Evolutionary conservation across 2,113 vertebrate genomes (phyloP), one percentile per base, ranked within the genome.

Genomic region (Brachypteracias leptosomus): DNA sequence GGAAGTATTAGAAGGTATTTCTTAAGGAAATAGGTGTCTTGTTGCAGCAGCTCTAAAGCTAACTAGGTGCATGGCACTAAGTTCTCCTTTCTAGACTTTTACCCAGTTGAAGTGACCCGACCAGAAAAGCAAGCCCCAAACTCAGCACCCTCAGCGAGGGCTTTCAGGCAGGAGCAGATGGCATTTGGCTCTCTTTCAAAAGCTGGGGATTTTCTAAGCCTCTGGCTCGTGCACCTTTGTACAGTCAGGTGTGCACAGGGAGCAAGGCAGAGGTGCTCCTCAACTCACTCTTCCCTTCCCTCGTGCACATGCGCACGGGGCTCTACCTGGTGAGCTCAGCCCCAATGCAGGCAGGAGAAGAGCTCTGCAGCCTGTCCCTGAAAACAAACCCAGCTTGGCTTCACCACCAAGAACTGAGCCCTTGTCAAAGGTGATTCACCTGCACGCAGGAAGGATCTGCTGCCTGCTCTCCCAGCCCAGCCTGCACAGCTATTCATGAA

Each of bases 401-500:
- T 7, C 70, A 13, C 58, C 12, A 36, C 21, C 9, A 61, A 42
- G 73, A 67, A 17, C 12, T 38, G 5, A 28, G 26, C 28, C 38
- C 61, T 13, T 46, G 14, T 6, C 11, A 29, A 38, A 83, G 79
- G 80, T 70, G 85, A 89, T 90, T 93, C 89, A 92, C 72, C 73
- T 44, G 55, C 61, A 19, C 17, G 4, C 36, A 11, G 77, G 35
- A 67, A n/a, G n/a, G 67, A 49, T 51, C 59, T 15, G 3, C n/a
- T 14, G 70, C 61, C 61, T 87, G 70, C 29, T 33, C 47, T 46
- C 13, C 11, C 72, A 58, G 85, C 68, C 49, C 65, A 17, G 84
- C 71, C 67, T 35, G 79, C 68, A 4, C 6, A 19, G 54, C 4
- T 44, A 61, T 96, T 84, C 36, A 98, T 98, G 98, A 98, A 95